Conservation (phyloP, 2,888 invertebrate species). For the Chymomyza procnemis region DNA sequence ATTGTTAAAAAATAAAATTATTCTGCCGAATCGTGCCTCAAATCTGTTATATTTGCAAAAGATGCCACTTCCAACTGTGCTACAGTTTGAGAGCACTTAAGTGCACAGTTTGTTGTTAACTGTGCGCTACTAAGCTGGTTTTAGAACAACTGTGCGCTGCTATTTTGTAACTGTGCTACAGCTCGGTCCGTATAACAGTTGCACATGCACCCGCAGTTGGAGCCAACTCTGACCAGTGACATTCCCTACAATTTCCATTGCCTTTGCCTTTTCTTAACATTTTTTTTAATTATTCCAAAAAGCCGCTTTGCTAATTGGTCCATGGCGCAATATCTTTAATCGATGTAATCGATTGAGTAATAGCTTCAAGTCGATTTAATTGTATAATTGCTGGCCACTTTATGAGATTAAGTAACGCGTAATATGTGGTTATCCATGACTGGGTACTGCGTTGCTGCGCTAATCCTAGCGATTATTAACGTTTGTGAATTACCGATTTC, state of each 20-base stretch:
- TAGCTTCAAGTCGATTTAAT: not conserved
- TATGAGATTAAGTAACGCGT: conserved; percentile 5
- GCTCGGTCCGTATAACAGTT: not conserved
- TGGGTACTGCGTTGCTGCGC: not conserved
- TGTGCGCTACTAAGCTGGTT: not conserved
- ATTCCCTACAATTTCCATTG: not conserved
- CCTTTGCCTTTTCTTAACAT: not conserved
- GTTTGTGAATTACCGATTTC: conserved; percentile 35
- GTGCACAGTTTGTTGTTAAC: not conserved
- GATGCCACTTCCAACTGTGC: too few relatives aligned
- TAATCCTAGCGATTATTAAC: not conserved
- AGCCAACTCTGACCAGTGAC: not conserved
- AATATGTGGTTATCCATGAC: not conserved
- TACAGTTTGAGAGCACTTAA: too few relatives aligned
- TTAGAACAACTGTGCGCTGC: not conserved
- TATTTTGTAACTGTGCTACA: not conserved
- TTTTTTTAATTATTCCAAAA: not conserved
- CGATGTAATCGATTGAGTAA: conserved; percentile 1
- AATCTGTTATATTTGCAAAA: too few relatives aligned
- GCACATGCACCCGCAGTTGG: too few relatives aligned
- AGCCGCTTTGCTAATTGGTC: not conserved
- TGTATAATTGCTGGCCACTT: conserved; percentile 34
- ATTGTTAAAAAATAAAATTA: too few relatives aligned
- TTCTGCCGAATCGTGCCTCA: too few relatives aligned
- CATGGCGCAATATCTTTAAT: not conserved